phyloP scores from a whole-genome alignment of 2,113 vertebrate species.

The Bujurquina vittata region DNA sequence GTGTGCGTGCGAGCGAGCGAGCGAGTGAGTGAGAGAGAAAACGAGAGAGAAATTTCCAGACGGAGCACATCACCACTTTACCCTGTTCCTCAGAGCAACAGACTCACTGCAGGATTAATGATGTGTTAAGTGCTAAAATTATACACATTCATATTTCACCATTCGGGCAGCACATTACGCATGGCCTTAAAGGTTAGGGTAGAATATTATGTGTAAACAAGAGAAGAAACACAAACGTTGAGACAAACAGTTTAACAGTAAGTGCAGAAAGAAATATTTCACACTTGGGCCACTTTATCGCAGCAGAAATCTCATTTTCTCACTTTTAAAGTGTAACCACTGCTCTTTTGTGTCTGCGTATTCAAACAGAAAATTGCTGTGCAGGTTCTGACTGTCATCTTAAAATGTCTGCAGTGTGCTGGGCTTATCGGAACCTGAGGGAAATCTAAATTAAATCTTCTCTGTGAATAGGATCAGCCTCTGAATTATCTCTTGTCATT shows the following conservation, averaged over 20 bases:
- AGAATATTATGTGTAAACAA: slow-evolving; percentile 32
- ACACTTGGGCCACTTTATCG: slow-evolving; percentile 24
- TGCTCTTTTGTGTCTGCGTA: slow-evolving; percentile 57
- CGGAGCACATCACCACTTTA: slow-evolving; percentile 41
- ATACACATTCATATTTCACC: slow-evolving; percentile 65
- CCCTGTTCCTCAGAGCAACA: slow-evolving; percentile 29
- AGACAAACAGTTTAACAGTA: slow-evolving; percentile 23
- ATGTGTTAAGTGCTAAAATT: slow-evolving; percentile 70
- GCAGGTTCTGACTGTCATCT: slow-evolving; percentile 57
- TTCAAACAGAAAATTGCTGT: slow-evolving; percentile 66
- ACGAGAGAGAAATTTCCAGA: slow-evolving; percentile 15
- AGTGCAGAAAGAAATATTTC: slow-evolving; percentile 37
- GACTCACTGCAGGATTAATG: slow-evolving; percentile 70
- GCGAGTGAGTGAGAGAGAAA: neutral
- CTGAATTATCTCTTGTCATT: slow-evolving; percentile 63
- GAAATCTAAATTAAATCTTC: slow-evolving; percentile 80
- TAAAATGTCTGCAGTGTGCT: slow-evolving; percentile 60
- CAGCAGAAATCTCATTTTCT: slow-evolving; percentile 59
- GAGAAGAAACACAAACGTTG: neutral
- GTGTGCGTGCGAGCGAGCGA: neutral
- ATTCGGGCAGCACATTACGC: slow-evolving; percentile 41
- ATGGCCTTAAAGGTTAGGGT: slow-evolving; percentile 34
- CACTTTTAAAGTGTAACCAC: slow-evolving; percentile 37
- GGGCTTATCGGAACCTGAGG: slow-evolving; percentile 69
- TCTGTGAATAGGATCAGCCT: slow-evolving; percentile 59